Evolutionary conservation across 1,140 invertebrate species (phyloP).

Genomic region (Batillaria attramentaria): DNA sequence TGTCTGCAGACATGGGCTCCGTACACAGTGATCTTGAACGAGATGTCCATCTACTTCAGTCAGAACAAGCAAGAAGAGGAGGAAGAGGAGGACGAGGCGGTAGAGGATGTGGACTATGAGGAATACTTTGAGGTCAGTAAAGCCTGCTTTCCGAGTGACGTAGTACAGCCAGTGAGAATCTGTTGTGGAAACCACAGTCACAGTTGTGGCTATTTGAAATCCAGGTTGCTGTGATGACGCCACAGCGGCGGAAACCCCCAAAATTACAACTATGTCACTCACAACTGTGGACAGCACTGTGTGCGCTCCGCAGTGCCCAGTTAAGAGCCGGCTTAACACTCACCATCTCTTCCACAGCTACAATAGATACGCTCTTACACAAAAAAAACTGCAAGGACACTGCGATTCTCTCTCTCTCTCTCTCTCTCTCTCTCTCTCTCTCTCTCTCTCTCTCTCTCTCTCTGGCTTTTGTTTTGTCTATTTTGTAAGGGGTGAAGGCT

Average conservation of each 20-base stretch:
- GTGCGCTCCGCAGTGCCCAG: too few species aligned
- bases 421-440: neutral
- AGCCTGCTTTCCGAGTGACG: neutral
- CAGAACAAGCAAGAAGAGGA: slow-evolving; percentile 43
- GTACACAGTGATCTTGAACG: slow-evolving; percentile 25
- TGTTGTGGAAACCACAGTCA: too few species aligned
- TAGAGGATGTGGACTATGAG: slow-evolving; percentile 53
- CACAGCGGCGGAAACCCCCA: too few species aligned
- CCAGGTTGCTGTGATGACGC: too few species aligned
- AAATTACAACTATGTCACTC: too few species aligned
- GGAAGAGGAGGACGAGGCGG: slow-evolving; percentile 65
- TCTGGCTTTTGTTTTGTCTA: neutral
- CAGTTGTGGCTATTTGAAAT: too few species aligned
- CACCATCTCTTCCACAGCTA: neutral
- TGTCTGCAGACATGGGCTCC: slow-evolving; percentile 31
- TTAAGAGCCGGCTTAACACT: too few species aligned
- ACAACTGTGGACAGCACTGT: neutral
- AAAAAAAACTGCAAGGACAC: neutral
- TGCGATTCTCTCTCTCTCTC: neutral
- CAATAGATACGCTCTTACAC: neutral
- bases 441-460: neutral
- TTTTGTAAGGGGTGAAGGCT: too few species aligned
- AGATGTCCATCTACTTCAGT: slow-evolving; percentile 31
- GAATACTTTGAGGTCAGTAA: slow-evolving; percentile 40
- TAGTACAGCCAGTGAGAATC: too few species aligned